Evolutionary conservation across 2,888 invertebrate genomes (phyloP), one percentile per base, ranked within the genome.

Genomic region (Brachynemurus nebulosus): DNA sequence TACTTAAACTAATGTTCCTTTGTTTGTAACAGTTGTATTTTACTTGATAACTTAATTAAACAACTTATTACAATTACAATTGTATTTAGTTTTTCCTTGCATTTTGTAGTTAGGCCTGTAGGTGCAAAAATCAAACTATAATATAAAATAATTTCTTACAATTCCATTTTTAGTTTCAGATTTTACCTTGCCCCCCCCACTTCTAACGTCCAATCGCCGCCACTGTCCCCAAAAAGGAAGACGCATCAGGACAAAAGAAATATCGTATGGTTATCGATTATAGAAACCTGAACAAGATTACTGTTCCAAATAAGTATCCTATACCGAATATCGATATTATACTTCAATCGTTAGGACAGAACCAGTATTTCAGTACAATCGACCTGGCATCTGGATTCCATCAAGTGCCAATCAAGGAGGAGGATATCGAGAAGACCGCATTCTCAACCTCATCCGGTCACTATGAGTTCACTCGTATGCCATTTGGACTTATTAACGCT

Each of bases 401-500:
- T 20, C 38, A 38, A 20, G 21, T 38, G 4, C 20, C 11, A 38
- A 20, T 49, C 5, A 40, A 34, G 11, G 19, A 11, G 39, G 38
- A 40, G 8, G 40, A 48, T 23, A 34, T 12, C 4, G 9, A 14
- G 5, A 49, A 52, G 36, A 52, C 51, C 2, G 50, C 47, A 16
- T 52, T 51, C 17, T 38, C 44, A 2, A 46, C 45, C 1, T 30
- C 39, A 6, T 14, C 27, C 6, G 48, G 48, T 3, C 52, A 53
- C 34, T 54, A 44, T 17, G 44, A 52, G 23, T 55, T 37, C 16
- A n/a, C n/a, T 6, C 47, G 2, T 3, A 50, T 54, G 52, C 50
- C 52, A 1, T 57, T 58, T 50, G 56, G 57, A 1, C 43, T 57
- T n/a, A 21, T 6, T 51, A 50, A 41, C 52, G 54, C 55, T 1